Evolutionary conservation across 2,888 invertebrate species (phyloP), one percentile per base, ranked within the genome.

Genomic region (Ferdinandea cuprea): DNA sequence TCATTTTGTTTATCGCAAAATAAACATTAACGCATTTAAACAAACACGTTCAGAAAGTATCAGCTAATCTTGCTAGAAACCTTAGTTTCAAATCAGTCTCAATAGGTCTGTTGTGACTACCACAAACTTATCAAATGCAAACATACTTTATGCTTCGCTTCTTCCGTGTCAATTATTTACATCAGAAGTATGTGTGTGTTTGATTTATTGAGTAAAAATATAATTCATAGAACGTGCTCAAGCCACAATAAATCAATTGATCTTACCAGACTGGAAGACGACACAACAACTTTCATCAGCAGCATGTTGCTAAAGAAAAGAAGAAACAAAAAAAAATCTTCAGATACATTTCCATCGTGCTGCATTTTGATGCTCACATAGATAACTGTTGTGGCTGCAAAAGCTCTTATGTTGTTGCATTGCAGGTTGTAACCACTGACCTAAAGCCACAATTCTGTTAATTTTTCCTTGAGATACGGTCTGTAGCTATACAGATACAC

Each of bases 361-460:
- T 13, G 40, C 40, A 7, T 40, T 15, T 9, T 1, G 37, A 30
- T 9, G 25, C 5, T n/a, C n/a, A 58, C 15, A 37, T 21, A 0
- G 7, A 13, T n/a, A 54, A 8, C 56, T 37, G 21, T 7, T 6
- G 0, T 9, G 0, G 6, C 4, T 6, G 11, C 9, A 59, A 44
- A 59, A 69, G 19, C 30, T 59, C 25, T 25, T 13, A 40, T 37
- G 3, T 4, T 30, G 6, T 48, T 66, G 15, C 52, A 42, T 48
- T 66, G 15, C 52, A 42, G 5, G 25, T 5, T 25, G 25, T 2
- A 25, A 3, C 25, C 65, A 66, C 74, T 74, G 74, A 74, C 73
- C 66, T 40, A 35, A 66, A 74, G 73, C 54, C 73, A 40, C 66
- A 74, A 50, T 66, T 52, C 32, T 30, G 48, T 56, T 74, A 46